These are phyloP conservation scores for Brachyptera putata DNA, from an alignment of 2,888 invertebrate species.

Conservation along the genomic window DNA sequence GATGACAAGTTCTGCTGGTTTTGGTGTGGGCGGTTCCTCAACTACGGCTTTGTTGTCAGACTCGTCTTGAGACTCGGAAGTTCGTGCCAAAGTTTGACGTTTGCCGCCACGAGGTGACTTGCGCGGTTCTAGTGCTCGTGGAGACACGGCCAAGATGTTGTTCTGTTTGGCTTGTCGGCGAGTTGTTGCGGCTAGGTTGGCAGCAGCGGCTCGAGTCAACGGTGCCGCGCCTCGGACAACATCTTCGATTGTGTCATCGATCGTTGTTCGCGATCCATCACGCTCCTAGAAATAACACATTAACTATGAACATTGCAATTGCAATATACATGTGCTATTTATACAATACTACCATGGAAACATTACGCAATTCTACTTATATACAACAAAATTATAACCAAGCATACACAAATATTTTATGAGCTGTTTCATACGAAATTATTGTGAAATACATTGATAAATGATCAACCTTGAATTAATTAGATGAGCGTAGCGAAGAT, in stretches of 20 bases:
- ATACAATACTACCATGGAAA: no score
- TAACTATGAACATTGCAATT: no score
- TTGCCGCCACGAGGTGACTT: conserved; percentile 30
- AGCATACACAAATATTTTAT: no score
- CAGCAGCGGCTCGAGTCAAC: conserved; percentile 43
- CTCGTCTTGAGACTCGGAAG: conserved; percentile 30
- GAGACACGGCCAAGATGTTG: background rate
- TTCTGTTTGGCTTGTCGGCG: conserved; percentile 12
- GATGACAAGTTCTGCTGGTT: conserved; percentile 29
- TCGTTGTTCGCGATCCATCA: conserved; percentile 62
- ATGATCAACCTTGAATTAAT: no score
- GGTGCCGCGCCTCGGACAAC: conserved; percentile 65
- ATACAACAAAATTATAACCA: no score
- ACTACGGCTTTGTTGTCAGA: conserved; percentile 19
- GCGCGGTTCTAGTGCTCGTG: conserved; percentile 21
- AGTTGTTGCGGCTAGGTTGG: no score
- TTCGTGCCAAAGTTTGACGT: conserved; percentile 14
- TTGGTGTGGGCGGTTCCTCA: conserved; percentile 35
- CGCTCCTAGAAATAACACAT: conserved; percentile 36
- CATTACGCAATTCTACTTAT: no score
- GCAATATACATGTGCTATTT: no score
- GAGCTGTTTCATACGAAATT: no score
- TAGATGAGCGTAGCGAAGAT: no score
- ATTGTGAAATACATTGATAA: no score
- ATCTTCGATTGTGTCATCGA: conserved; percentile 88